Evolutionary conservation across 2,113 vertebrate species (phyloP), one percentile per base, ranked within the genome.

Genomic region (Empidonax traillii): DNA sequence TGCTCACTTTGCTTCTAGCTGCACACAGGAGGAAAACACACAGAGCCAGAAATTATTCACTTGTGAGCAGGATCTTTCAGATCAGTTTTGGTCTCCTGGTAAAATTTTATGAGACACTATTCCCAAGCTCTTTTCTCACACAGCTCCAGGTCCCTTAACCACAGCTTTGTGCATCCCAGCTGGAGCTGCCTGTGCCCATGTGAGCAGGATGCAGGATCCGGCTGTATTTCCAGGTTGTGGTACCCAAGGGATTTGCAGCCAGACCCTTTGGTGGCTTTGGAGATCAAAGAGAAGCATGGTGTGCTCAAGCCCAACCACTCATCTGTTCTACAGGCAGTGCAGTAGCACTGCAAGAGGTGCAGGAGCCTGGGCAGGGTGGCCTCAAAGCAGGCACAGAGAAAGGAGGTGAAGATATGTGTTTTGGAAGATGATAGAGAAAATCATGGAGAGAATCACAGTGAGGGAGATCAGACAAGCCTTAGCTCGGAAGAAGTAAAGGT

Each of bases 131-230:
- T 49, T 79, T 52, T 43, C 52, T 62, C 18, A n/a, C 0, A 1
- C 0, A 3, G 24, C 14, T 79, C 31, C 51, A 83, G 37, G 4
- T 8, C 11, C 21, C 24, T 39, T 37, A 62, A 39, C 20, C 1
- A 2, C 10, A 74, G 22, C 30, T 4, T 47, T 14, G 43, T 17
- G 31, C 46, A 43, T 46, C 31, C n/a, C 3, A 1, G 21, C 14
- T 3, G 10, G 24, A 23, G 41, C 37, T 69, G 9, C 22, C 18
- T 9, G 23, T 8, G 7, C 30, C 37, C 0, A 0, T 12, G 27
- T 33, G 19, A 83, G 72, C 19, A 31, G 46, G 75, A 79, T 2
- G 2, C 18, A 33, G 43, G 23, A 39, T 44, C 33, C 3, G 0
- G 39, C 4, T 1, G 1, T 12, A 41, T 25, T 84, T 58, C 33